These are phyloP conservation scores for Rhea americana DNA, from an alignment of 2,113 vertebrate species.

Conservation along the genomic window DNA sequence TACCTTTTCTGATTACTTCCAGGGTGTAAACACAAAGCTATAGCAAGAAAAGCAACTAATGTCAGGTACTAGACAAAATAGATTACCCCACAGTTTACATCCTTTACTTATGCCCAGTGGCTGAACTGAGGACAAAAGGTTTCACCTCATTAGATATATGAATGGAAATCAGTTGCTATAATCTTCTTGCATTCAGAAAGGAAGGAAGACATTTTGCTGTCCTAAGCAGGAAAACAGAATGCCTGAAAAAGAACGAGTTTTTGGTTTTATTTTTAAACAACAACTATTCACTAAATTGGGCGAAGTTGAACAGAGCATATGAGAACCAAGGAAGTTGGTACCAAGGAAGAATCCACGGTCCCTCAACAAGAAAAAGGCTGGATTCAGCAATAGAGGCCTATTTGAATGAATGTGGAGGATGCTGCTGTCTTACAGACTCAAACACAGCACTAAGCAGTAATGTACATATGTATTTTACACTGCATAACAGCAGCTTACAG, in stretches of 20 bases:
- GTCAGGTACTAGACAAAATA: neutral
- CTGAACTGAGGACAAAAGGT: neutral
- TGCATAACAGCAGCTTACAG: neutral
- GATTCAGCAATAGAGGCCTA: neutral
- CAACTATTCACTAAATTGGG: neutral
- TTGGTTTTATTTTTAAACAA: neutral
- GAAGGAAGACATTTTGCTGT: neutral
- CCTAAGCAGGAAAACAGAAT: neutral
- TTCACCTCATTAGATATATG: neutral
- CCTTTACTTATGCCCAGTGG: neutral
- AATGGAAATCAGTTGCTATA: neutral
- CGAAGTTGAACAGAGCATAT: neutral
- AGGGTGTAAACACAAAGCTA: neutral
- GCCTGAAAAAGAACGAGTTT: neutral
- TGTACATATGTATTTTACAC: neutral
- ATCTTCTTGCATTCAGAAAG: neutral
- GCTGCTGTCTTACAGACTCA: neutral
- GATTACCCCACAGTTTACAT: neutral
- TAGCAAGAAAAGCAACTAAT: neutral
- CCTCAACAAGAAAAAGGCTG: neutral
- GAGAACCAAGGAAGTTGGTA: neutral
- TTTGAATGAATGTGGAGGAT: neutral
- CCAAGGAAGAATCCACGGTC: neutral
- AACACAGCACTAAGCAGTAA: neutral
- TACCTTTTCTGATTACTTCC: neutral